These are phyloP conservation scores for Rhodinocichla rosea DNA, from an alignment of 2,113 vertebrate genomes.

Conservation along the genomic window DNA sequence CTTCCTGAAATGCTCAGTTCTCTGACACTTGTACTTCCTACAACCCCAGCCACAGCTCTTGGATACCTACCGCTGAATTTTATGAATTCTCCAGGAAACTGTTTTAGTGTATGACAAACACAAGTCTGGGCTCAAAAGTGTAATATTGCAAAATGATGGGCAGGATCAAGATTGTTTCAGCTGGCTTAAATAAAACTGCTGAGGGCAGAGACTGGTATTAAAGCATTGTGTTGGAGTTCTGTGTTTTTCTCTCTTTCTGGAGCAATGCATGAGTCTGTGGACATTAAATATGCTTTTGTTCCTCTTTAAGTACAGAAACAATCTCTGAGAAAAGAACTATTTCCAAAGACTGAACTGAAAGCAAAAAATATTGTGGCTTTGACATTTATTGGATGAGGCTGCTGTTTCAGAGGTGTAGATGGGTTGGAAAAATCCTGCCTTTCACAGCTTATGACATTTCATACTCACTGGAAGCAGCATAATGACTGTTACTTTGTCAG, in stretches of 20 bases:
- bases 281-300: slow-evolving; percentile 1
- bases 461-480: background rate
- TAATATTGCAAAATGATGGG: slow-evolving; percentile 36
- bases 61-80: background rate
- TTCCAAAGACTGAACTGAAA: slow-evolving; percentile 46
- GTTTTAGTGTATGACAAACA: background rate
- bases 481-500: slow-evolving; percentile 18
- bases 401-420: background rate
- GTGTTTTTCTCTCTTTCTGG: background rate
- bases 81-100: background rate
- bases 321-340: slow-evolving; percentile 24
- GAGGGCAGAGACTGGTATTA: slow-evolving; percentile 41
- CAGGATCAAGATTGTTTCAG: slow-evolving; percentile 57
- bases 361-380: background rate
- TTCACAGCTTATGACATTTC: background rate
- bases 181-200: slow-evolving; percentile 57
- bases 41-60: background rate
- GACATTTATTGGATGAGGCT: background rate
- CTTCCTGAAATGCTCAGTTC: background rate
- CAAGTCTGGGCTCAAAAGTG: slow-evolving; percentile 28
- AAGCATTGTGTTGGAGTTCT: background rate
- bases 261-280: background rate
- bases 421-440: slow-evolving; percentile 1
- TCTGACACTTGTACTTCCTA: background rate
- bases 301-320: background rate